These are phyloP conservation scores for Oscarella lobularis DNA, from an alignment of 37 sponge, comb jelly and placozoan species.

Conservation along the genomic window DNA sequence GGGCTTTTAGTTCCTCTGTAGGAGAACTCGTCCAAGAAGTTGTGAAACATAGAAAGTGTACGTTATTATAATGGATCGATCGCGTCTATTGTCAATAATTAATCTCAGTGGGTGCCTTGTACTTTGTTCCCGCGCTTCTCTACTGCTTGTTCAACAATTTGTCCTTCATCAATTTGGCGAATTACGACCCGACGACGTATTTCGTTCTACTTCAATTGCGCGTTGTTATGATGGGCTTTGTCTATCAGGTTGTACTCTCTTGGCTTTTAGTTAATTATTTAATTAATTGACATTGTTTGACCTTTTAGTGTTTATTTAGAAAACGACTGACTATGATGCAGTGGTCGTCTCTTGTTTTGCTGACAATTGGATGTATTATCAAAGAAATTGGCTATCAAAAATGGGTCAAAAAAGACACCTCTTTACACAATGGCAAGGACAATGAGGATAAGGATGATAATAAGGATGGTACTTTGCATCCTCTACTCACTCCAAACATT, in stretches of 20 bases:
- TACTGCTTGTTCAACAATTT: conserved; percentile 31
- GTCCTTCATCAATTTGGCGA: conserved; percentile 7
- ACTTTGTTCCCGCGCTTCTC: conserved; percentile 20
- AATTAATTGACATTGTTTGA: background rate
- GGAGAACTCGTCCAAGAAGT: too few relatives aligned
- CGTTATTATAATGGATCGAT: too few relatives aligned
- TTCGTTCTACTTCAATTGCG: conserved; percentile 25
- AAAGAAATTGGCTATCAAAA: background rate
- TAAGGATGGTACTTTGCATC: too few relatives aligned
- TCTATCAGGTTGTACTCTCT: conserved; percentile 12
- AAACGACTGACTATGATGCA: conserved; percentile 18
- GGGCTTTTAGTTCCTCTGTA: too few relatives aligned
- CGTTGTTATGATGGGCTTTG: conserved; percentile 22
- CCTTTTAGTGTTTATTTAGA: conserved; percentile 4
- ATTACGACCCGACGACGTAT: conserved; percentile 24
- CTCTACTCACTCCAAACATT: background rate
- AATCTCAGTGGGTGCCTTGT: conserved; percentile 5
- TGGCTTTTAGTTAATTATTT: background rate
- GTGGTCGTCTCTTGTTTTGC: conserved; percentile 24
- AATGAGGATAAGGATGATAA: too few relatives aligned
- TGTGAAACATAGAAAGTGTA: too few relatives aligned
- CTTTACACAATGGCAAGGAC: background rate
- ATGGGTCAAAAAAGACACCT: background rate
- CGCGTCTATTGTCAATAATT: background rate
- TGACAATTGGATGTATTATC: conserved; percentile 18